Base-by-base conservation (phyloP, 2,888 invertebrate genomes). In the Rambutsinella grinnellia region DNA sequence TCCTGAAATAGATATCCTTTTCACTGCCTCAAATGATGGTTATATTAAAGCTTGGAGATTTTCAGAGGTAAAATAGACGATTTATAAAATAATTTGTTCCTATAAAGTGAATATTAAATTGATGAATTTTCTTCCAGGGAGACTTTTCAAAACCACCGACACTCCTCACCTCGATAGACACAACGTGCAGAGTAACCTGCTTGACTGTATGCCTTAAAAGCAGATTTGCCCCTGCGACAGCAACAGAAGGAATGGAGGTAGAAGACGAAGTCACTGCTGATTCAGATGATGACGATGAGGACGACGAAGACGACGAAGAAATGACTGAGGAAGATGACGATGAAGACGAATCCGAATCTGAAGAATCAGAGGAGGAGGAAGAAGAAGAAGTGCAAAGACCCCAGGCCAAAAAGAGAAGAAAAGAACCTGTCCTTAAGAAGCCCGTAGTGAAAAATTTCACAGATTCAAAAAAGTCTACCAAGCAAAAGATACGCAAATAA, bases 11-110 rank as follows among this genome's bases (percentile, higher is more conserved):
- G 60, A 80, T 15, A 75, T 80, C 51, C 78, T 88, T 21, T 83
- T 86, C 5, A 91, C 93, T 36, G 92, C 91, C 19, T 93, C 93
- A 5, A 95, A 95, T 36, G 90, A 91, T 76, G 96, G 96, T 0
- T 91, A 92, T 85, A 88, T 95, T 57, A 93, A 93, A 87, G 87
- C 94, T 0, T 95, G 93, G 93, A 88, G 86, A 78, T 85, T 87
- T 61, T 82, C 65, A 26, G 58, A 86, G 66, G 82, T 85, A 72
- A 72, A 70, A 54, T 28, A 82, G 21, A 28, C n/a, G n/a, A n/a
- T n/a, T n/a, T n/a, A 54, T 21, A 19, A 13, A 62, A 10, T 61
- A 8, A 77, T 1, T 17, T 47, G 49, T 21, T 78, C 3, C n/a
- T 58, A 46, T 44, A 23, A 3, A 24, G 2, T 15, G 15, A 23